These are phyloP conservation scores for Apostichopus californicus DNA, from an alignment of 35 echinoderm and acorn worm genomes.

Conservation along the genomic window DNA sequence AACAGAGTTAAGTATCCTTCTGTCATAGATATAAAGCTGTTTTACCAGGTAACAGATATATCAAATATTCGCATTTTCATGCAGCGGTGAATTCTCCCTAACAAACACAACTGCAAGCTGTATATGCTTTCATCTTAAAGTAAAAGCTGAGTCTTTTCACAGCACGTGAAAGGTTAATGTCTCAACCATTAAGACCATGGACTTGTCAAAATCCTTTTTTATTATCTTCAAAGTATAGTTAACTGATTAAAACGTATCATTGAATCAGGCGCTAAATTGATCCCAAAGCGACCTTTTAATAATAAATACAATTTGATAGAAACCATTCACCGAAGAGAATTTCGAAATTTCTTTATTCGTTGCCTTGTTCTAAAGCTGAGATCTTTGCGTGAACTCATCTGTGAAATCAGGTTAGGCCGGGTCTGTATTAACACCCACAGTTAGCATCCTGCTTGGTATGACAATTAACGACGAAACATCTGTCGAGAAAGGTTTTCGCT, in stretches of 20 bases:
- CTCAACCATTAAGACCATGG: neutral
- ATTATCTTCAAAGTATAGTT: neutral
- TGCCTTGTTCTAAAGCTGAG: neutral
- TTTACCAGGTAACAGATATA: too few relatives aligned
- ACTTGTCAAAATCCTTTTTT: neutral
- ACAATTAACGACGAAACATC: conserved; percentile 5
- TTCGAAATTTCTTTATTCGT: neutral
- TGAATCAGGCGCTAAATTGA: neutral
- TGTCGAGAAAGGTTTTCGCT: neutral
- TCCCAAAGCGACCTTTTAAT: neutral
- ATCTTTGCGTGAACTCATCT: conserved; percentile 2
- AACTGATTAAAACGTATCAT: neutral
- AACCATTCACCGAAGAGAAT: too few relatives aligned
- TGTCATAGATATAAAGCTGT: too few relatives aligned
- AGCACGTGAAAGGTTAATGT: neutral
- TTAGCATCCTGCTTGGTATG: neutral
- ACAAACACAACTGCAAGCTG: too few relatives aligned
- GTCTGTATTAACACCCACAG: neutral
- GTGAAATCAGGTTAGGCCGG: neutral
- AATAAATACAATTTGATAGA: too few relatives aligned
- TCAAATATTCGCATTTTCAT: too few relatives aligned
- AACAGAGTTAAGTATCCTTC: too few relatives aligned
- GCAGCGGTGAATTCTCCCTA: too few relatives aligned
- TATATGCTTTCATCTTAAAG: neutral
- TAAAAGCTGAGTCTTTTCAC: neutral